phyloP scores from a whole-genome alignment of 2,797 vertebrate genomes.

The Anomalospiza imberbis region DNA sequence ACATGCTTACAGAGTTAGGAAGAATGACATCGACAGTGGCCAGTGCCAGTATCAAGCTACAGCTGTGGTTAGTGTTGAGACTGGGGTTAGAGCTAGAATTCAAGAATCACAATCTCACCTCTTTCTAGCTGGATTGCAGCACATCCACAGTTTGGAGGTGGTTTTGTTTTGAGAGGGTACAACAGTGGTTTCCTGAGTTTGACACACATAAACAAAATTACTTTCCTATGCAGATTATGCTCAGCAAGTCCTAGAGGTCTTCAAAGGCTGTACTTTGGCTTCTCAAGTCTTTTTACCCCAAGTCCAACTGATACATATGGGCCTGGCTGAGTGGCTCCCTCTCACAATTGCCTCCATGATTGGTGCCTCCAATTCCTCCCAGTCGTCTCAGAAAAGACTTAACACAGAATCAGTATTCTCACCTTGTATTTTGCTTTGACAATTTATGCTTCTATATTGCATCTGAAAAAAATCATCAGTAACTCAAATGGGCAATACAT shows the following conservation, averaged over 20 bases:
- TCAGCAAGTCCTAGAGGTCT: neutral
- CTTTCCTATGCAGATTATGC: neutral
- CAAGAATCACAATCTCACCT: neutral
- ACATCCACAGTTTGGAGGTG: neutral
- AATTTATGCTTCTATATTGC: neutral
- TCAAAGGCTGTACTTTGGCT: neutral
- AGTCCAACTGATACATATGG: neutral
- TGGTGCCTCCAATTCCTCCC: neutral
- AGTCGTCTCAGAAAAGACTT: neutral
- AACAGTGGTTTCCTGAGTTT: neutral
- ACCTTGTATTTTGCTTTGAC: neutral
- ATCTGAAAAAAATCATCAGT: neutral
- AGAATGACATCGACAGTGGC: fast-evolving
- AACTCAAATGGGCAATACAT: neutral
- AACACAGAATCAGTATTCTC: neutral
- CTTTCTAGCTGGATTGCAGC: neutral
- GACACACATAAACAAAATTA: neutral
- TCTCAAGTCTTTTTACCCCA: neutral
- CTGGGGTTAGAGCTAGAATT: neutral
- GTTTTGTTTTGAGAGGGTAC: neutral
- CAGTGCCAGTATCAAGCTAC: neutral
- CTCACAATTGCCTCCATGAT: neutral
- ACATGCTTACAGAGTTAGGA: neutral
- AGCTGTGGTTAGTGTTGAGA: neutral
- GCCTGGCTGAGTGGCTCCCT: neutral